These are phyloP conservation scores for Volucella inflata DNA, from an alignment of 2,888 invertebrate species.

Conservation along the genomic window DNA sequence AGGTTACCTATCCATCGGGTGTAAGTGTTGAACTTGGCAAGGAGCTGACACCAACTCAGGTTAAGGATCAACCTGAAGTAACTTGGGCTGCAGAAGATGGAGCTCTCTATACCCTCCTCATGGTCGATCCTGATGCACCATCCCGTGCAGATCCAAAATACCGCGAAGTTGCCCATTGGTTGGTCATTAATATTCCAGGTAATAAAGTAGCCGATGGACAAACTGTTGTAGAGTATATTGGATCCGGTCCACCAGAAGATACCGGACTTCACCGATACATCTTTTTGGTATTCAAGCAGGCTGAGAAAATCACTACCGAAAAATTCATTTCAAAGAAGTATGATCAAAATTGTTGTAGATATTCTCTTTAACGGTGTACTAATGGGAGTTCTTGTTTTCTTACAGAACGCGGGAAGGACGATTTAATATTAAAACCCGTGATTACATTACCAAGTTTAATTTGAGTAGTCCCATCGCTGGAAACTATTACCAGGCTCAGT, in stretches of 20 bases:
- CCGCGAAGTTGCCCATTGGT: constrained; percentile 97
- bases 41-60: constrained; percentile 90
- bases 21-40: constrained; percentile 87
- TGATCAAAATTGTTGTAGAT: neutral
- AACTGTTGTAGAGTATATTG: constrained; percentile 90
- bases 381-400: constrained; percentile 76
- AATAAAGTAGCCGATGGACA: constrained; percentile 89
- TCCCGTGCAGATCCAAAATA: constrained; percentile 91
- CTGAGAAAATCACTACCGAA: constrained; percentile 84
- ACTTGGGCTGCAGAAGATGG: constrained; percentile 86
- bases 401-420: constrained; percentile 84
- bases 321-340: constrained; percentile 78
- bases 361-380: neutral
- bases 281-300: constrained; percentile 88
- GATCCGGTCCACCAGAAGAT: constrained; percentile 92
- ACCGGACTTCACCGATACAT: constrained; percentile 89
- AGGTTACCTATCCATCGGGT: constrained; percentile 81
- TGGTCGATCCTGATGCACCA: constrained; percentile 94
- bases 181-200: constrained; percentile 94
- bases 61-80: constrained; percentile 89
- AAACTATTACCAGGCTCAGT: constrained; percentile 94
- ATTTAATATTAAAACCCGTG: constrained; percentile 87
- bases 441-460: constrained; percentile 91
- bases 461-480: constrained; percentile 93
- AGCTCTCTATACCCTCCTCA: constrained; percentile 89